A percentile compares a stretch with the other conserved stretches of the same genome.
Evolutionary conservation across 2,113 vertebrate genomes (phyloP).

Genomic region (Semnornis frantzii): DNA sequence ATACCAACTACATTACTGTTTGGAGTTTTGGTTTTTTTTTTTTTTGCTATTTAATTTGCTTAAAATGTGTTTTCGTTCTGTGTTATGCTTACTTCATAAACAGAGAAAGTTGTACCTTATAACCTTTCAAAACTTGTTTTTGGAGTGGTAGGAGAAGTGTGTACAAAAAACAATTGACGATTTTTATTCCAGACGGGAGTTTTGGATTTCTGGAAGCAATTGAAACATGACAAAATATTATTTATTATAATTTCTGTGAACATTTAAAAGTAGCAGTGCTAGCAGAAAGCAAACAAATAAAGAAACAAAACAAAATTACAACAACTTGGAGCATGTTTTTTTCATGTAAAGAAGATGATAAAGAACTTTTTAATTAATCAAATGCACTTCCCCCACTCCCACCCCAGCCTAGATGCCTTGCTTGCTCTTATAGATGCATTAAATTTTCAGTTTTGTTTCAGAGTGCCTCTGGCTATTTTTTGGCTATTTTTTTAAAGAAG

Average conservation of each 20-base stretch:
- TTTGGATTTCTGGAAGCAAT: neutral
- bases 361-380: neutral
- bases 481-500: too few species aligned
- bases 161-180: neutral
- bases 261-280: neutral
- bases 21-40: neutral
- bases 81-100: accelerated
- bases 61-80: neutral
- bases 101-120: neutral
- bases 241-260: neutral
- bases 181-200: neutral
- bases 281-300: neutral
- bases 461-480: neutral
- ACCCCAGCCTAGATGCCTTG: neutral
- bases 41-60: neutral
- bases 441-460: neutral
- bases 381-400: neutral
- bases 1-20: neutral
- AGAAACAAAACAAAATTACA: too few species aligned
- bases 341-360: neutral
- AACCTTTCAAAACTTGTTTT: neutral
- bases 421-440: neutral
- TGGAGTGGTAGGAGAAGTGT: accelerated
- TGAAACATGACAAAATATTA: neutral
- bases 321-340: accelerated